Evolutionary conservation across 2,113 vertebrate genomes (phyloP).

Genomic region (Apodemus speciosus): DNA sequence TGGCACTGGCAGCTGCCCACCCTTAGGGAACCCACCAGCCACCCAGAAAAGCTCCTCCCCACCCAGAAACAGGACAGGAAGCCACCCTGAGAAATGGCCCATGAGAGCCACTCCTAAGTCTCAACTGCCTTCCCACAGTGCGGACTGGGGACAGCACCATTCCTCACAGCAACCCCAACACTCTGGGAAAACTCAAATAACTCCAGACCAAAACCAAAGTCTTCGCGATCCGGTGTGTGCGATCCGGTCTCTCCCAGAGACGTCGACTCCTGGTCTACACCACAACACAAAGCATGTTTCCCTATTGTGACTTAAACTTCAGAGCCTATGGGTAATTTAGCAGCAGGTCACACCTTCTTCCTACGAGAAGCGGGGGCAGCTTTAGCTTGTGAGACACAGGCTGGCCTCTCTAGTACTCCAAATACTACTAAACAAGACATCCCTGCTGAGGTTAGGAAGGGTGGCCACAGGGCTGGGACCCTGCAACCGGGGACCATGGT

Average conservation of each 20-base stretch:
- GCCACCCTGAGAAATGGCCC: accelerated
- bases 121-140: neutral
- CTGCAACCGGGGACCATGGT: neutral
- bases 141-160: neutral
- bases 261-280: neutral
- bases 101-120: neutral
- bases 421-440: neutral
- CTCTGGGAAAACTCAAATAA: neutral
- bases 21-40: neutral
- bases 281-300: neutral
- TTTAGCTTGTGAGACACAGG: neutral
- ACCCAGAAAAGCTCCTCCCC: too few relatives aligned
- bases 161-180: neutral
- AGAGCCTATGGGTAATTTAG: slow-evolving; percentile 20
- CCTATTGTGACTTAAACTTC: slow-evolving; percentile 27
- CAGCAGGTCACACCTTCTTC: neutral
- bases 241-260: neutral
- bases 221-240: neutral
- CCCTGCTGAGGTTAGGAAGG: accelerated
- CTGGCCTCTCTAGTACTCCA: neutral
- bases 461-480: neutral
- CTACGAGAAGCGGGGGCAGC: neutral
- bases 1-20: neutral
- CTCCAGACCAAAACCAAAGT: neutral
- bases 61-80: neutral